Percentiles rank a stretch among this genome's conserved stretches.
Evolutionary conservation across 2,888 invertebrate species (phyloP).

Genomic region (Rotaria sp.): DNA sequence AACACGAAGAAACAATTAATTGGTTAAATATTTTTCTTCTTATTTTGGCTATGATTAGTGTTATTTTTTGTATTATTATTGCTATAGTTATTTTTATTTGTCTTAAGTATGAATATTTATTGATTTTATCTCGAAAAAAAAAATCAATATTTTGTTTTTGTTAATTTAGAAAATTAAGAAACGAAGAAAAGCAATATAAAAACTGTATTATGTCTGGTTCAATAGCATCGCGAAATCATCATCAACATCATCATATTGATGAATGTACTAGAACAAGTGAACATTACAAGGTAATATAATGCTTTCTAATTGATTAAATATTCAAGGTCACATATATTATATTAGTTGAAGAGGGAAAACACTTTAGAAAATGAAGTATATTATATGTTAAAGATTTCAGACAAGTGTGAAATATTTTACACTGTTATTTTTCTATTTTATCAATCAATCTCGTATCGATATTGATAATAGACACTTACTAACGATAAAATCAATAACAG

Average conservation of each 20-base stretch:
- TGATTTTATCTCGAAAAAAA: too few relatives aligned
- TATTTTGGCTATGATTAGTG: not conserved
- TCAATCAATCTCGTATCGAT: not conserved
- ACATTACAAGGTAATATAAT: slow-evolving; percentile 2
- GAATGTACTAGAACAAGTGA: not conserved
- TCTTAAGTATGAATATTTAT: not conserved
- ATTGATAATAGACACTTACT: not conserved
- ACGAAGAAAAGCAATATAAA: slow-evolving; percentile 28
- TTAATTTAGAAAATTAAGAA: slow-evolving; percentile 4
- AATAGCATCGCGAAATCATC: not conserved
- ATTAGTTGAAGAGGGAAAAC: not conserved
- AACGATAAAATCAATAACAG: not conserved
- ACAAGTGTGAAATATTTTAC: not conserved
- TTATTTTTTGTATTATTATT: slow-evolving; percentile 30
- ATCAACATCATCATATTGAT: not conserved
- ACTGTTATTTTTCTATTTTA: not conserved
- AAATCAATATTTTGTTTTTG: not conserved
- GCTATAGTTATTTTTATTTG: slow-evolving; percentile 25
- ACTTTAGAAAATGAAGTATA: not conserved
- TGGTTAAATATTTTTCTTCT: slow-evolving; percentile 28
- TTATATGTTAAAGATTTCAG: not conserved
- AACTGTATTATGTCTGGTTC: not conserved
- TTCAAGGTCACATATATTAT: not conserved
- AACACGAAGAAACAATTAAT: not conserved
- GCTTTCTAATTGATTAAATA: not conserved